phyloP scores from a whole-genome alignment of 1,140 invertebrate genomes.

The Drosophila athabasca region DNA sequence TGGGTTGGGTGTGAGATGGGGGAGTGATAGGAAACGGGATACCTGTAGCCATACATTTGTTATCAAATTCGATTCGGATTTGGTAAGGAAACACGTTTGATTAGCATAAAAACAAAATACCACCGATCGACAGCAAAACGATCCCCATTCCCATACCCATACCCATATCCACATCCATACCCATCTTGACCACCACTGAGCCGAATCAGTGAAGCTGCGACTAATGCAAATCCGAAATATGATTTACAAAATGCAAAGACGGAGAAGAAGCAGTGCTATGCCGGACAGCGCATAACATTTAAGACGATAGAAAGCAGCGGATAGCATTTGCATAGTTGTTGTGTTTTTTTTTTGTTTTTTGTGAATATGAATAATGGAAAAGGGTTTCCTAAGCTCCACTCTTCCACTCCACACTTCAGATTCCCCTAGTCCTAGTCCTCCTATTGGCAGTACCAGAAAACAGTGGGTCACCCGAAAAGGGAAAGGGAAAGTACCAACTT shows the following conservation, averaged over 20 bases:
- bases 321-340: slow-evolving; percentile 58
- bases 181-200: slow-evolving; percentile 10
- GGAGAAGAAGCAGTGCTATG: background rate
- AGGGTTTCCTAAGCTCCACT: slow-evolving; percentile 63
- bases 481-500: slow-evolving; percentile 55
- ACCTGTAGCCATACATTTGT: slow-evolving; percentile 42
- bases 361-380: slow-evolving; percentile 46
- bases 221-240: slow-evolving; percentile 63
- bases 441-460: background rate
- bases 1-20: background rate
- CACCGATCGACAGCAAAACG: slow-evolving; percentile 24
- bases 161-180: background rate
- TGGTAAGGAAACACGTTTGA: slow-evolving; percentile 66
- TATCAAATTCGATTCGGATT: slow-evolving; percentile 36
- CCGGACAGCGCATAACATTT: slow-evolving; percentile 39
- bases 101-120: slow-evolving; percentile 55
- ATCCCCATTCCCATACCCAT: no score
- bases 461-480: slow-evolving; percentile 9
- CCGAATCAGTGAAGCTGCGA: slow-evolving; percentile 10
- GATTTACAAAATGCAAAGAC: slow-evolving; percentile 62
- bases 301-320: slow-evolving; percentile 61
- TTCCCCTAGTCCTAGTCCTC: slow-evolving; percentile 13
- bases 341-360: background rate
- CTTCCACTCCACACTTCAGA: slow-evolving; percentile 7
- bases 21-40: slow-evolving; percentile 2